Base-by-base conservation (phyloP, 1,140 invertebrate genomes). In the Lysiphlebus fabarum region DNA sequence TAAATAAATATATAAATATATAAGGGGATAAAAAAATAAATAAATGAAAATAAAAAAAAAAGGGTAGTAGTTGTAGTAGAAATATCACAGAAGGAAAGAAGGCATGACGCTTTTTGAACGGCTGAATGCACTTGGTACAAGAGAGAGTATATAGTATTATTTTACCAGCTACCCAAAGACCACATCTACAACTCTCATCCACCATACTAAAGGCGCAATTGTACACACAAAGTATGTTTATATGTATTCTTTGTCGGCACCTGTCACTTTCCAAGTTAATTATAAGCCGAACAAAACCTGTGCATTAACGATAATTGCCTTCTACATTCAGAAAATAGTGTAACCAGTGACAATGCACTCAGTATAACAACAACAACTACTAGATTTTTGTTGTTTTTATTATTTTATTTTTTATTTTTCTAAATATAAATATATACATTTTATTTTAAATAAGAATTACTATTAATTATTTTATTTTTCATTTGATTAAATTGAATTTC, bases 251-350 rank as follows among this genome's bases (percentile, higher is more conserved):
- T 68, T 68, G 65, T 68, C 65, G 65, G 66, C 51, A 59, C 63
- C 63, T 69, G 67, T 70, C 68, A 69, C 66, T 70, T 69, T 61
- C 66, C 53, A 59, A 63, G 62, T 63, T 75, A 71, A 73, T 71
- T 69, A 71, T 63, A 67, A 67, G 63, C 63, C 58, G 66, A 68
- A 66, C 65, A 62, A 70, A 71, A 70, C 65, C 63, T 59, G 57
- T 57, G 62, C 65, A 69, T 70, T 68, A 71, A 67, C 66, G 65
- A 65, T 67, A 68, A 73, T 67, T 73, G 70, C 67, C 65, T 63
- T 36, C 59, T 63, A 62, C 51, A 42, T 37, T 47, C 50, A 59
- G 34, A 59, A 47, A 45, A 34, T 48, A 5, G 7, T 37, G 14
- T 41, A 42, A 47, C 38, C 42, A 63, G 65, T 67, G 72, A 72